Evolutionary conservation across 2,113 vertebrate genomes (phyloP).

Genomic region (Salvator merianae): DNA sequence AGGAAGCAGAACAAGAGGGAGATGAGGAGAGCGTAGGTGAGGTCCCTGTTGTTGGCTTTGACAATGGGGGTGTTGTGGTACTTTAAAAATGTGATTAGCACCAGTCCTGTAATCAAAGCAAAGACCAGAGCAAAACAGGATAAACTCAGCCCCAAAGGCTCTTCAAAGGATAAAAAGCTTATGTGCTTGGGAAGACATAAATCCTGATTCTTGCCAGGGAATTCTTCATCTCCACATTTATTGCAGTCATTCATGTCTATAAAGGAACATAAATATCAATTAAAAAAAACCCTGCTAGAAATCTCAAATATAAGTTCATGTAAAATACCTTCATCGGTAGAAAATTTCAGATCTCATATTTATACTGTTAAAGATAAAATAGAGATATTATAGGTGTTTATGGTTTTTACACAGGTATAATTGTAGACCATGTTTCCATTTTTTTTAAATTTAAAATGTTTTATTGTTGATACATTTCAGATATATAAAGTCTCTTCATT

Average conservation of each 20-base stretch:
- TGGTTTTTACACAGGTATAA: too few species aligned
- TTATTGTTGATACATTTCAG: too few species aligned
- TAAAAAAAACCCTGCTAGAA: too few species aligned
- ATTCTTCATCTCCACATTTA: not conserved
- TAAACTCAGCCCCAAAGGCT: not conserved
- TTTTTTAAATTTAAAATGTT: too few species aligned
- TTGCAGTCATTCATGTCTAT: not conserved
- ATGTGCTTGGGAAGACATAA: not conserved
- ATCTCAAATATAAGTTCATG: too few species aligned
- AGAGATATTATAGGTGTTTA: too few species aligned
- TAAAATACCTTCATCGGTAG: too few species aligned
- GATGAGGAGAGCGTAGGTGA: not conserved
- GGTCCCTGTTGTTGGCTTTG: not conserved
- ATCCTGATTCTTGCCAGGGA: too few species aligned
- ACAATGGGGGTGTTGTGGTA: not conserved
- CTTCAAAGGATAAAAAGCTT: not conserved
- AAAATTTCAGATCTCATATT: too few species aligned
- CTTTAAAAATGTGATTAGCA: not conserved
- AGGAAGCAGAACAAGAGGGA: not conserved
- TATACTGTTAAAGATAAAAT: too few species aligned
- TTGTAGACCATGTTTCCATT: too few species aligned
- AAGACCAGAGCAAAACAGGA: not conserved
- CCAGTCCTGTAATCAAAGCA: not conserved
- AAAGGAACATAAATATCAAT: not conserved
- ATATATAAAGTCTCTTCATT: too few species aligned